A percentile compares a stretch with the other conserved stretches of the same genome.
phyloP scores from a whole-genome alignment of 2,888 invertebrate genomes.

The Hybos culiciformis region DNA sequence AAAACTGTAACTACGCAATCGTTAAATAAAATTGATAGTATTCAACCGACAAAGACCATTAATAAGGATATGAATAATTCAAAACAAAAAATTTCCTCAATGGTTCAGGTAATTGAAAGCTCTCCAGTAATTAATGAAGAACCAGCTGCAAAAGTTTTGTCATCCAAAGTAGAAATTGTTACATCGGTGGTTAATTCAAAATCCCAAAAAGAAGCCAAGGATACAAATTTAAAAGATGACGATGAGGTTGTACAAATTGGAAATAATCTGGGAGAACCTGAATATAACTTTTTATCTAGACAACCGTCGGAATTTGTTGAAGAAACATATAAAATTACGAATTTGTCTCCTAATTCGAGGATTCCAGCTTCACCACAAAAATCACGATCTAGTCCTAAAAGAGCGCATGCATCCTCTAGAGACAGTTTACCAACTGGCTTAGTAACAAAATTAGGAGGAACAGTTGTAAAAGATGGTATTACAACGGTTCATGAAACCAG shows the following conservation, averaged over 20 bases:
- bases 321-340: constrained; percentile 72
- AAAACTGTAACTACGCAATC: not conserved
- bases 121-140: constrained; percentile 6
- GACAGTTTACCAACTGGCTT: constrained; percentile 63
- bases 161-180: constrained; percentile 28
- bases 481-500: constrained; percentile 79
- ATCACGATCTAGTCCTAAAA: constrained; percentile 36
- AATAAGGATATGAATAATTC: constrained; percentile 12
- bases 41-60: constrained; percentile 36
- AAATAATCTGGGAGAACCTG: constrained; percentile 65
- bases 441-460: constrained; percentile 73
- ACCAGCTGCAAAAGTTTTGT: constrained; percentile 36
- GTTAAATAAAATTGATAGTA: constrained; percentile 17
- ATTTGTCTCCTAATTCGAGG: constrained; percentile 53
- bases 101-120: constrained; percentile 17
- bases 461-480: constrained; percentile 64
- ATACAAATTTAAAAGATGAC: constrained; percentile 4
- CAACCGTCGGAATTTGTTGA: constrained; percentile 75
- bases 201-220: constrained; percentile 13
- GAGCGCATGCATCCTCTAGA: constrained; percentile 20
- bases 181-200: constrained; percentile 15
- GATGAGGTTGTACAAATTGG: constrained; percentile 48
- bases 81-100: constrained; percentile 14
- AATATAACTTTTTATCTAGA: constrained; percentile 71
- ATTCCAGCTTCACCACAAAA: constrained; percentile 21